These are phyloP conservation scores for Phthorimaea operculella DNA, from an alignment of 1,140 invertebrate genomes.

Conservation along the genomic window DNA sequence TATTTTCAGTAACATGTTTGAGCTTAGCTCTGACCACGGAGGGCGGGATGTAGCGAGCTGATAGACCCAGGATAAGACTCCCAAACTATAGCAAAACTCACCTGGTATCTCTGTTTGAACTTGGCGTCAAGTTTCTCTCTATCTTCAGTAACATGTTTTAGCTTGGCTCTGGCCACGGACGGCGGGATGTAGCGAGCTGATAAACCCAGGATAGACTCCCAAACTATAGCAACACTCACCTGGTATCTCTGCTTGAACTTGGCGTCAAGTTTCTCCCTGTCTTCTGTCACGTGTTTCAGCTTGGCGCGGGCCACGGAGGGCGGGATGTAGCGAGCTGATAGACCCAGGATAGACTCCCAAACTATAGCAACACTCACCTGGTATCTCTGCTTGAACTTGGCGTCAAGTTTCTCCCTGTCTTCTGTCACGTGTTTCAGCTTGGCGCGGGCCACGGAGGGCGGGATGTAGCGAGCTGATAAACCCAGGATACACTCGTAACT, in stretches of 20 bases:
- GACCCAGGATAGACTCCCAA: too few species aligned
- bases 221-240: too few species aligned
- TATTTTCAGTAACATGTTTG: conserved; percentile 70
- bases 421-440: conserved; percentile 71
- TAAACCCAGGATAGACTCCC: conserved; percentile 76
- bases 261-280: too few species aligned
- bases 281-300: too few species aligned
- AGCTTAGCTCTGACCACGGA: conserved; percentile 70
- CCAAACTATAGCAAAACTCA: too few species aligned
- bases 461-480: conserved; percentile 66
- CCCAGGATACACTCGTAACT: conserved; percentile 79
- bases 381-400: conserved; percentile 70
- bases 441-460: conserved; percentile 68
- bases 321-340: too few species aligned
- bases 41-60: conserved; percentile 66
- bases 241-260: too few species aligned
- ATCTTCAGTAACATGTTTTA: conserved; percentile 71
- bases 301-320: too few species aligned
- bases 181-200: conserved; percentile 68
- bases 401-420: conserved; percentile 71
- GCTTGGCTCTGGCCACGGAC: conserved; percentile 67
- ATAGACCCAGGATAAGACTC: conserved; percentile 76
- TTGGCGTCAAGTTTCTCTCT: conserved; percentile 72
- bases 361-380: too few species aligned
- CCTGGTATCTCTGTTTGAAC: conserved; percentile 68